phyloP scores from a whole-genome alignment of 2,888 invertebrate species.

The Drepanosiphum platanoidis region DNA sequence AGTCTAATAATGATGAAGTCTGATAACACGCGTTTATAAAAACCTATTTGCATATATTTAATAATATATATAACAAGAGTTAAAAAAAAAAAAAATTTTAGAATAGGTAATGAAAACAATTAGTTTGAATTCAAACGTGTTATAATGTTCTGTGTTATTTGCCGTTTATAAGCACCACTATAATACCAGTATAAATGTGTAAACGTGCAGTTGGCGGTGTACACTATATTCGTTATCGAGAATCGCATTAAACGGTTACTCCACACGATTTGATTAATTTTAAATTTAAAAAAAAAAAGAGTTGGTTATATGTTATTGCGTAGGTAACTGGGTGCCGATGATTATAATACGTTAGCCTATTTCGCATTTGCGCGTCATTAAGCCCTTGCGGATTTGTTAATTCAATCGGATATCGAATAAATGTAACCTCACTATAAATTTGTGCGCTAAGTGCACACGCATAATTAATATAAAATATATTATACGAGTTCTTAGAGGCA shows the following conservation, averaged over 20 bases:
- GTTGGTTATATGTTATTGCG: not conserved
- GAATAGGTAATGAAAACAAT: conserved; percentile 39
- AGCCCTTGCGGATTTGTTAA: not conserved
- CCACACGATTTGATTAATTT: conserved; percentile 26
- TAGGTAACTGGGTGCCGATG: conserved; percentile 9
- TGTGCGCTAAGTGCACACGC: not conserved
- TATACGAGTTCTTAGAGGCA: not conserved
- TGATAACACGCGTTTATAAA: conserved; percentile 1
- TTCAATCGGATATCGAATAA: not conserved
- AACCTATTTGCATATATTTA: conserved; percentile 25
- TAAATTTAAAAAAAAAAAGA: conserved; percentile 18
- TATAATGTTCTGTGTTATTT: not conserved
- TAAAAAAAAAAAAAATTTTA: conserved; percentile 5
- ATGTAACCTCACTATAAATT: not conserved
- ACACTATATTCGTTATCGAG: conserved; percentile 7
- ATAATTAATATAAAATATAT: not conserved
- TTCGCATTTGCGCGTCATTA: not conserved
- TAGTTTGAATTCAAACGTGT: conserved; percentile 30
- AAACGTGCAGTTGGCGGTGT: not conserved
- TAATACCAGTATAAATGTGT: conserved; percentile 5
- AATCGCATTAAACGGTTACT: conserved; percentile 21
- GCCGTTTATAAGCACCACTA: not conserved
- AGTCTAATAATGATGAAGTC: conserved; percentile 26
- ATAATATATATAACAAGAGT: conserved; percentile 2
- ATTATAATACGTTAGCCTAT: conserved; percentile 15